These are phyloP conservation scores for Calycopis cecrops DNA, from an alignment of 1,140 invertebrate species.

Conservation along the genomic window DNA sequence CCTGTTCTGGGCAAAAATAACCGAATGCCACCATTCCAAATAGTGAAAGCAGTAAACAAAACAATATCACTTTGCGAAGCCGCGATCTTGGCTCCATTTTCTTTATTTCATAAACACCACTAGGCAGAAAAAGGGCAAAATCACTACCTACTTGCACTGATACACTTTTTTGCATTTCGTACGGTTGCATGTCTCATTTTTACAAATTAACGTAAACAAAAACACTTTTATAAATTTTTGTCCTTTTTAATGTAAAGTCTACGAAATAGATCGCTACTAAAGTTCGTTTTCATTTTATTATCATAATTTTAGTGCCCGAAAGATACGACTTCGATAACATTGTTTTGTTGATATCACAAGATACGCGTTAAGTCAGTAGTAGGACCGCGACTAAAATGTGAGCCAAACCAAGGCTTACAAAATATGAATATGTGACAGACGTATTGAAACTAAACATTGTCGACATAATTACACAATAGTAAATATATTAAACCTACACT, in stretches of 20 bases:
- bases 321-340: conserved; percentile 51
- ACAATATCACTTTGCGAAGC: conserved; percentile 83
- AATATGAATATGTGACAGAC: conserved; percentile 29
- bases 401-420: conserved; percentile 21
- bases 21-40: conserved; percentile 90
- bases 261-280: conserved; percentile 28
- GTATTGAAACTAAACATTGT: not conserved
- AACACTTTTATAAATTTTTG: conserved; percentile 41
- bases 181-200: conserved; percentile 73
- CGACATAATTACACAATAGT: not conserved
- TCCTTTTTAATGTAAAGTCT: conserved; percentile 23
- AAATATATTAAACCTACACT: not conserved
- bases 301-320: conserved; percentile 43
- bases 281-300: conserved; percentile 36
- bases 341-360: conserved; percentile 48
- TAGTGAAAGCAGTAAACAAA: conserved; percentile 85
- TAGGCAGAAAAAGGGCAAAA: conserved; percentile 81
- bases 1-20: conserved; percentile 91
- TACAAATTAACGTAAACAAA: conserved; percentile 49
- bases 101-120: conserved; percentile 83
- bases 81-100: conserved; percentile 85
- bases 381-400: conserved; percentile 50
- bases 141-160: conserved; percentile 86
- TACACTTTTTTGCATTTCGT: conserved; percentile 83
- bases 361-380: conserved; percentile 41